Evolutionary conservation across 1,140 invertebrate species (phyloP), one percentile per base, ranked within the genome.

Genomic region (honey bee (Apis mellifera)): DNA sequence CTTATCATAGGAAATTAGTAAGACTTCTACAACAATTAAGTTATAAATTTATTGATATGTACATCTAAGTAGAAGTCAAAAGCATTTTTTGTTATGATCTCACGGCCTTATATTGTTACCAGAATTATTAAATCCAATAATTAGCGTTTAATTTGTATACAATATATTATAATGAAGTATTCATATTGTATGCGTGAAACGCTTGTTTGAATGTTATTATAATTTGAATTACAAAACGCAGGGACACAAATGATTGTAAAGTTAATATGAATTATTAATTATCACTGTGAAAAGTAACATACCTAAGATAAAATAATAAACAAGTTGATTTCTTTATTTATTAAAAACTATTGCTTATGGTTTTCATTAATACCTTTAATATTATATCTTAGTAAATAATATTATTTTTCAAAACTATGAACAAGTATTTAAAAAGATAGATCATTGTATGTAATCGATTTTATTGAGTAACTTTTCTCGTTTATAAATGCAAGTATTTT

Each of bases 271-370:
- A 90, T 90, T 76, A 72, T 89, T 79, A 84, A 89, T 88, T 82
- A 87, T 89, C 82, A 87, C 82, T 90, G 81, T 89, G 75, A 90
- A 87, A 70, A 93, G 88, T 92, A 91, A 90, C 80, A 91, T 92
- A 92, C 84, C 73, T 91, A 89, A 91, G 85, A 83, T 89, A 73
- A 86, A 42, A 84, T 89, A 92, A 93, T 92, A 92, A 91, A 91
- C 85, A 83, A 90, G 83, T 89, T 91, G 89, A 60, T 91, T 92
- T 87, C 86, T 91, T 91, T 92, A 94, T 93, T 93, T 91, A 93
- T 93, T 91, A 80, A 85, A 90, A 84, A 59, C 12, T 13, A 60
- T 26, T 81, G 32, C 32, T 32, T 32, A 32, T 32, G 57, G 21
- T 75, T 59, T 19, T 70, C 68, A 60, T 68, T 68, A 23, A 54